phyloP scores from a whole-genome alignment of 2,797 vertebrate species.

The Sparidentex hasta region DNA sequence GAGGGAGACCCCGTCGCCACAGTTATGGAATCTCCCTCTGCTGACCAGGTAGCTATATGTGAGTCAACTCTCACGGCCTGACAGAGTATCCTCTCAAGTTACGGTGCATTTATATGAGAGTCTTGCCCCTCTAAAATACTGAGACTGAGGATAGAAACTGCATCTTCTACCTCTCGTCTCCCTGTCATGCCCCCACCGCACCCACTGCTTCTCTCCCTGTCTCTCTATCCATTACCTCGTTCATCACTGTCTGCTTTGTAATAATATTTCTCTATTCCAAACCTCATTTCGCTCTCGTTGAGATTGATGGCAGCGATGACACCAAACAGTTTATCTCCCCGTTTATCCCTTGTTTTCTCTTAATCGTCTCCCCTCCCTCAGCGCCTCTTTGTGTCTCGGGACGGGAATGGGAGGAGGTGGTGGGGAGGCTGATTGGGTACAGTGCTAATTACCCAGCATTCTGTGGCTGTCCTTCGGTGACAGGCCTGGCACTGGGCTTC shows the following conservation, averaged over 20 bases:
- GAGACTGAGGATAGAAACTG: conserved; percentile 45
- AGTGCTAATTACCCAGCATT: conserved; percentile 84
- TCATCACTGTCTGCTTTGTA: conserved; percentile 92
- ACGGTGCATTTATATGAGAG: conserved; percentile 32
- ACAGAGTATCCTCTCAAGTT: conserved; percentile 53
- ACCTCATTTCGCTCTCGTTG: conserved; percentile 88
- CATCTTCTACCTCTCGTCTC: conserved; percentile 45
- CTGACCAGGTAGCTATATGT: conserved; percentile 44
- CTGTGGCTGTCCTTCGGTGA: conserved; percentile 75
- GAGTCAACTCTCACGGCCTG: conserved; percentile 16
- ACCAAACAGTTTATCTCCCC: conserved; percentile 90
- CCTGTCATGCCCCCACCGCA: conserved; percentile 32
- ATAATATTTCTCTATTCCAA: conserved; percentile 91
- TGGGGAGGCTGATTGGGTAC: conserved; percentile 80
- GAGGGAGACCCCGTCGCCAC: conserved; percentile 44
- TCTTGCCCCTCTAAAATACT: conserved; percentile 30
- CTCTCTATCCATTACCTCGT: conserved; percentile 81
- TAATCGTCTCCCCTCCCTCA: conserved; percentile 81
- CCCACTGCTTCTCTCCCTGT: conserved; percentile 54
- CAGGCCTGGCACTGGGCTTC: conserved; percentile 74
- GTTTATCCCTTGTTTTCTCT: conserved; percentile 90
- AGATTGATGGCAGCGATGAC: conserved; percentile 91
- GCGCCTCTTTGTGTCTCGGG: conserved; percentile 79
- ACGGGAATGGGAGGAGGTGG: conserved; percentile 60
- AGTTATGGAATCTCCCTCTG: conserved; percentile 46